Percentiles rank a stretch among this genome's conserved stretches.
These are phyloP conservation scores for Balanococcus diminutus DNA, from an alignment of 2,888 invertebrate species.

Conservation along the genomic window DNA sequence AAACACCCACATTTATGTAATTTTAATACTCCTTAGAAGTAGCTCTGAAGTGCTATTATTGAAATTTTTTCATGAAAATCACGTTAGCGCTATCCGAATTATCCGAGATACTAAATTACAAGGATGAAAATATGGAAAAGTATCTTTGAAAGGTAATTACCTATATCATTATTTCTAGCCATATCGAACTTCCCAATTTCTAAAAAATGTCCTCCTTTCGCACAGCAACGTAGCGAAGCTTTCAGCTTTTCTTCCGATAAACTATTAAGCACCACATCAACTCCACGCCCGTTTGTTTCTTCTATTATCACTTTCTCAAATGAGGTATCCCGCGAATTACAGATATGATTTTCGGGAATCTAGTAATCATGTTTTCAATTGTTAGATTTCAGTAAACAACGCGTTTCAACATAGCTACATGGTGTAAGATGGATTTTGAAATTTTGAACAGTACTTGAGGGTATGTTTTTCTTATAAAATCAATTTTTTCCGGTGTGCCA, in stretches of 20 bases:
- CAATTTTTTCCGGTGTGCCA: slow-evolving; percentile 70
- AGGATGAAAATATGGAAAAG: no score
- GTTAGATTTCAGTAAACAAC: no score
- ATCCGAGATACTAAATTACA: no score
- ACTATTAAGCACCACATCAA: slow-evolving; percentile 89
- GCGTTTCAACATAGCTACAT: no score
- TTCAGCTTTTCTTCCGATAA: slow-evolving; percentile 88
- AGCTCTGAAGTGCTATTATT: no score
- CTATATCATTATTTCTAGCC: slow-evolving; percentile 72
- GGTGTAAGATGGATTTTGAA: no score
- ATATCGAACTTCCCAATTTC: slow-evolving; percentile 89
- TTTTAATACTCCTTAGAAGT: no score
- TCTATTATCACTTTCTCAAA: slow-evolving; percentile 85
- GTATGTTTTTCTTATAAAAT: slow-evolving; percentile 68
- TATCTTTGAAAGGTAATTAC: no score
- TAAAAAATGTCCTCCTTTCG: slow-evolving; percentile 71
- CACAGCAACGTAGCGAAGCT: slow-evolving; percentile 71
- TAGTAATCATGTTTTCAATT: no score
- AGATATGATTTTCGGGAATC: slow-evolving; percentile 72
- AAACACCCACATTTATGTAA: no score
- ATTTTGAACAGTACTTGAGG: slow-evolving; percentile 64
- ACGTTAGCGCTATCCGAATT: no score
- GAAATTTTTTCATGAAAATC: no score
- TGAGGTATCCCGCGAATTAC: slow-evolving; percentile 82
- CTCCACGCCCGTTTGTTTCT: slow-evolving; percentile 83